A percentile compares a stretch with the other conserved stretches of the same genome.
Evolutionary conservation across 1,140 invertebrate genomes (phyloP).

Genomic region (Heliconius melpomene): DNA sequence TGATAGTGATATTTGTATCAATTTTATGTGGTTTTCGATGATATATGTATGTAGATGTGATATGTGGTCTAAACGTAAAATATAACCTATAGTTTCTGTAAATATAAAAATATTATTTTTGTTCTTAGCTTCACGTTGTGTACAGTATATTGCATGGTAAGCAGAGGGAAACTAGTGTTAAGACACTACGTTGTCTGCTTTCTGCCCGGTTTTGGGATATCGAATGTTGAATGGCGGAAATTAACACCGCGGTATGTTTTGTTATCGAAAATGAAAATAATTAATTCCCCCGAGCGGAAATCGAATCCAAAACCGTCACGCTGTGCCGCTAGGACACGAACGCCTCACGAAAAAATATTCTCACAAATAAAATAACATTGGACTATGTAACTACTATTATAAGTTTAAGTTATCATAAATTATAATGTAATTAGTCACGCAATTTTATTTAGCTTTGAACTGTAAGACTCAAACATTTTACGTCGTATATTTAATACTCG

Average conservation of each 20-base stretch:
- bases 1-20: neutral
- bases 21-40: slow-evolving; percentile 7
- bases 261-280: too few relatives aligned
- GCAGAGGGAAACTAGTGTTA: too few relatives aligned
- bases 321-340: too few relatives aligned
- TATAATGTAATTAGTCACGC: neutral
- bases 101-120: neutral
- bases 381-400: neutral
- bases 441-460: neutral
- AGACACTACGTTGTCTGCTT: too few relatives aligned
- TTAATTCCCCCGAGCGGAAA: too few relatives aligned
- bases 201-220: too few relatives aligned
- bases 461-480: too few relatives aligned
- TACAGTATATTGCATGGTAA: too few relatives aligned
- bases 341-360: neutral
- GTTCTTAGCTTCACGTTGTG: too few relatives aligned
- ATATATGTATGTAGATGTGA: neutral
- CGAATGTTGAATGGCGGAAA: too few relatives aligned
- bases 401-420: slow-evolving; percentile 2
- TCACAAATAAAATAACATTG: neutral
- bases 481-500: neutral
- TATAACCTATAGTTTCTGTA: neutral
- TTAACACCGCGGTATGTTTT: too few relatives aligned
- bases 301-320: too few relatives aligned
- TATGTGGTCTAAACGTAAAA: neutral